Percentiles rank a stretch among this genome's conserved stretches.
Conservation (phyloP, 1,140 invertebrate genomes). For the Seison nebaliae region DNA sequence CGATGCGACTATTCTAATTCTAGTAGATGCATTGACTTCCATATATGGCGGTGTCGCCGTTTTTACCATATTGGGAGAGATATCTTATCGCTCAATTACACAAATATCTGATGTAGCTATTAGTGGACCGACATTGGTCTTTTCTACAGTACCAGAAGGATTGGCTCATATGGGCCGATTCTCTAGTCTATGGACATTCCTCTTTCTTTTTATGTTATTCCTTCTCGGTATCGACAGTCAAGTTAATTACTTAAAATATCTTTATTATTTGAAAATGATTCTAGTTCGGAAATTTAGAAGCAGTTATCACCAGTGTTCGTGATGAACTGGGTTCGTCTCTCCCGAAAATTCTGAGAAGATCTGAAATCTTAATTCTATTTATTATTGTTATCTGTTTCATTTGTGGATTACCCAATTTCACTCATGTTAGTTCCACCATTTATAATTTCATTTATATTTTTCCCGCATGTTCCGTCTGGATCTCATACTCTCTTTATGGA, state of each 20-base stretch:
- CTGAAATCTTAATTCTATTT: conserved; percentile 53
- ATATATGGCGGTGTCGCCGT: conserved; percentile 23
- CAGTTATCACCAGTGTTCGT: conserved; percentile 63
- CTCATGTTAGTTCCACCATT: too few relatives aligned
- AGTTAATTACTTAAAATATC: conserved; percentile 31
- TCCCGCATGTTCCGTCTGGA: too few relatives aligned
- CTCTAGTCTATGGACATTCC: conserved; percentile 21
- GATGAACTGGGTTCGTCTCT: conserved; percentile 61
- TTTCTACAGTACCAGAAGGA: conserved; percentile 19
- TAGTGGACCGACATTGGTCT: conserved; percentile 17
- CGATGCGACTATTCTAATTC: conserved; percentile 1
- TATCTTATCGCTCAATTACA: conserved; percentile 19
- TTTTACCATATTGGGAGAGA: conserved; percentile 23
- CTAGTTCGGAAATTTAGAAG: conserved; percentile 50
- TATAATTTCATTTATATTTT: too few relatives aligned
- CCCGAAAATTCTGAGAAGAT: conserved; percentile 47
- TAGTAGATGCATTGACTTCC: conserved; percentile 19
- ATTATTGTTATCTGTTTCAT: conserved; percentile 53
- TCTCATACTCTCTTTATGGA: too few relatives aligned
- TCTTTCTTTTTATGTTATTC: conserved; percentile 26
- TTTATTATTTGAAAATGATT: conserved; percentile 12
- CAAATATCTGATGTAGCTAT: conserved; percentile 20
- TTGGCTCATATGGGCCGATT: conserved; percentile 21
- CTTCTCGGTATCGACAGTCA: conserved; percentile 52
- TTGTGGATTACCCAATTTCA: conserved; percentile 41